phyloP scores from a whole-genome alignment of 2,888 invertebrate genomes.

The Nasonovia ribisnigri region DNA sequence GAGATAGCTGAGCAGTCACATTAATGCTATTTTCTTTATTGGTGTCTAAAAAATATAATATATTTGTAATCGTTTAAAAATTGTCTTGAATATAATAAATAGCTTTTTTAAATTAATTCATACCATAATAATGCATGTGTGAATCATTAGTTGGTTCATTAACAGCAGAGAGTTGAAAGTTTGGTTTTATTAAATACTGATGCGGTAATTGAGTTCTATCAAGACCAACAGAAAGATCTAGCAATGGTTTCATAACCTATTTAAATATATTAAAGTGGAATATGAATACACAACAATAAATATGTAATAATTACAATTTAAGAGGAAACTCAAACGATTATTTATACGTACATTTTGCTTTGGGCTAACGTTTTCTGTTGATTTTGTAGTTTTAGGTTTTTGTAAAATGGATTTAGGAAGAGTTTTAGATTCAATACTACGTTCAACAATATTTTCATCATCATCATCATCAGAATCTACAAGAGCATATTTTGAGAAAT shows the following conservation, averaged over 20 bases:
- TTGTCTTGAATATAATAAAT: neutral
- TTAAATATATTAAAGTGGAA: neutral
- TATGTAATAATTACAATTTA: neutral
- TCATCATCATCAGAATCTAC: conserved; percentile 88
- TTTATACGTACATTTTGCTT: conserved; percentile 52
- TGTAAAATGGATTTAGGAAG: conserved; percentile 42
- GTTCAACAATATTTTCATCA: conserved; percentile 70
- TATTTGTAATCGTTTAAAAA: neutral
- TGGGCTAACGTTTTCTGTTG: conserved; percentile 37
- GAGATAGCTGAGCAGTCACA: conserved; percentile 77
- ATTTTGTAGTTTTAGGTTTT: conserved; percentile 65
- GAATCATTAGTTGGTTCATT: conserved; percentile 30
- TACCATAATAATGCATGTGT: conserved; percentile 56
- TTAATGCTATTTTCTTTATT: conserved; percentile 70
- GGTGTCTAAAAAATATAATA: conserved; percentile 67
- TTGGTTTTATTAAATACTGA: conserved; percentile 58
- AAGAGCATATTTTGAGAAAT: conserved; percentile 94
- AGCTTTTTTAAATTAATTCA: neutral
- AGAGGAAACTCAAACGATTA: neutral
- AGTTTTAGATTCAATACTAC: conserved; percentile 65
- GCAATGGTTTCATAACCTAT: conserved; percentile 44
- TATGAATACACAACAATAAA: neutral
- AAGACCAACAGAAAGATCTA: conserved; percentile 61
- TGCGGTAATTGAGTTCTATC: conserved; percentile 49
- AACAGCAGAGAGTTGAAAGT: neutral